Conservation (phyloP, 2,888 invertebrate genomes). For the Drosophila nr. medialis region DNA sequence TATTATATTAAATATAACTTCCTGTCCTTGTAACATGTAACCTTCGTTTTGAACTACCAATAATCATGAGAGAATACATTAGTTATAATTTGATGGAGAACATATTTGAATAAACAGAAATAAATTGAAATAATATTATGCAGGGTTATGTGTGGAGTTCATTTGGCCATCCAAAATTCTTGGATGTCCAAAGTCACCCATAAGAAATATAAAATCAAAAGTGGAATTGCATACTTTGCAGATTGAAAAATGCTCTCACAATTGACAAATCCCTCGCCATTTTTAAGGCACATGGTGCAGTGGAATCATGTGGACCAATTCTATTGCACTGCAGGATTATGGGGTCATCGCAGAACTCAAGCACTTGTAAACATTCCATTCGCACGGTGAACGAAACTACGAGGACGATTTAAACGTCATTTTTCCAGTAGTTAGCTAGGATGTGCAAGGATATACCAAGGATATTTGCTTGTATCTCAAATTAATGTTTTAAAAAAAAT, state of each 20-base stretch:
- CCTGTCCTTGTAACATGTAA: not conserved
- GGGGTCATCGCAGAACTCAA: not conserved
- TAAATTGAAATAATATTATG: not conserved
- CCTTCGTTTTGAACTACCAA: not conserved
- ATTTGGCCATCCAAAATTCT: not conserved
- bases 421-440: not conserved
- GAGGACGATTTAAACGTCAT: not conserved
- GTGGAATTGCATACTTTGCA: not conserved
- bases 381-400: not conserved
- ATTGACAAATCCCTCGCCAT: not conserved
- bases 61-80: not conserved
- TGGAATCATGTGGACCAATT: not conserved
- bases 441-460: not conserved
- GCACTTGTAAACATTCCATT: not conserved
- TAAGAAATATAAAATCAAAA: not conserved
- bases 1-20: not conserved
- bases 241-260: not conserved
- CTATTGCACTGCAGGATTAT: not conserved
- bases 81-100: not conserved
- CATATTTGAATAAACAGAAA: not conserved
- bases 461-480: too few species aligned
- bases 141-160: not conserved
- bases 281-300: not conserved
- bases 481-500: too few species aligned
- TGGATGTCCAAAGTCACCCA: not conserved